Percentiles rank a stretch among this genome's conserved stretches.
Conservation (phyloP, 64 coral and sea anemone genomes). For the Stichodactyla mertensii region DNA sequence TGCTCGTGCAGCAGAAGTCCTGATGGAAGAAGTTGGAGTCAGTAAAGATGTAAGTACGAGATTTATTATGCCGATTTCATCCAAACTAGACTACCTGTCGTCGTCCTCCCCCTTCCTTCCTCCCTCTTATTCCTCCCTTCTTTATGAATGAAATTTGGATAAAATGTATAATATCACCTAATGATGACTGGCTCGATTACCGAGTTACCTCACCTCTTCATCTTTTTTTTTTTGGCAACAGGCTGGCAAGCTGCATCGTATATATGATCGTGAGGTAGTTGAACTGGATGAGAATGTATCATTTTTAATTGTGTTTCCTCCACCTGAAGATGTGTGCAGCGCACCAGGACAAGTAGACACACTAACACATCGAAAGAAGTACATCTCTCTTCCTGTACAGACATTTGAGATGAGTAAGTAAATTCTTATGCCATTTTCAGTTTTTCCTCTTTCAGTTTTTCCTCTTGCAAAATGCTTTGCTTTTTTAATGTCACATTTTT, state of each 20-base stretch:
- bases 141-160: too few species aligned
- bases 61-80: background rate
- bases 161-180: too few species aligned
- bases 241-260: slow-evolving; percentile 78
- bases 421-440: background rate
- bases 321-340: slow-evolving; percentile 89
- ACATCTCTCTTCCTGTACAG: slow-evolving; percentile 87
- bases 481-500: too few species aligned
- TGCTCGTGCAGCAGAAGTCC: slow-evolving; percentile 66
- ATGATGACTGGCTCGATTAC: too few species aligned
- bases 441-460: background rate
- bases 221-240: background rate
- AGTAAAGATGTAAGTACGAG: slow-evolving; percentile 70
- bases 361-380: slow-evolving; percentile 52
- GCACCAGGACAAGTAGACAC: slow-evolving; percentile 83
- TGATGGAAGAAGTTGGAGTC: slow-evolving; percentile 92
- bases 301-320: slow-evolving; percentile 89
- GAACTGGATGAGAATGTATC: slow-evolving; percentile 93
- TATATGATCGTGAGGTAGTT: slow-evolving; percentile 98
- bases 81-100: background rate
- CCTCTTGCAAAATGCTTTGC: too few species aligned
- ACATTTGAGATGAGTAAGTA: slow-evolving; percentile 99
- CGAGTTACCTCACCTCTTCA: background rate
- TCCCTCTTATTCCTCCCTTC: background rate
- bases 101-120: background rate